phyloP scores from a whole-genome alignment of 2,888 invertebrate genomes.

The Cetonia aurata region DNA sequence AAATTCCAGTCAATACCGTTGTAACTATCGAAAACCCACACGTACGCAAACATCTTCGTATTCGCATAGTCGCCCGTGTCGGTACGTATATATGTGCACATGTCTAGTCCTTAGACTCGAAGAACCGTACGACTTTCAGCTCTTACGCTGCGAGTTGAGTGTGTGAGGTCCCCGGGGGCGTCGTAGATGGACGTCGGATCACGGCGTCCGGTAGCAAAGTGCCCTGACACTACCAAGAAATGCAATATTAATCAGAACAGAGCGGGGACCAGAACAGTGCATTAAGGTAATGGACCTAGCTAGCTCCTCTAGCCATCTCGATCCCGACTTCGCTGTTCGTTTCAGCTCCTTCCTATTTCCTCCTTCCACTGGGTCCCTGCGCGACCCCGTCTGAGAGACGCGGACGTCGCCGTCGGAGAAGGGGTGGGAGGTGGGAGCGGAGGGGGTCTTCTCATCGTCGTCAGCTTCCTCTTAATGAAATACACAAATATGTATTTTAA shows the following conservation, averaged over 20 bases:
- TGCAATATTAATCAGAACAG: constrained; percentile 75
- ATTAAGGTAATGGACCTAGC: constrained; percentile 66
- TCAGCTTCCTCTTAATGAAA: constrained; percentile 42
- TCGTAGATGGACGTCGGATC: constrained; percentile 60
- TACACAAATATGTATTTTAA: constrained; percentile 48
- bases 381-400: not conserved
- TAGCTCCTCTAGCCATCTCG: constrained; percentile 41
- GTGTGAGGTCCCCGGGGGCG: constrained; percentile 58
- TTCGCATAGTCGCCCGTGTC: not conserved
- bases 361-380: not conserved
- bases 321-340: constrained; percentile 41
- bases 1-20: not conserved
- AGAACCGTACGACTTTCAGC: constrained; percentile 41
- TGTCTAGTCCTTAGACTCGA: constrained; percentile 52
- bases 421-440: too few species aligned
- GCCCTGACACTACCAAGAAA: constrained; percentile 67
- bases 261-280: constrained; percentile 65
- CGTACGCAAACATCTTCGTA: not conserved
- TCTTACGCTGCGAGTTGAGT: constrained; percentile 52
- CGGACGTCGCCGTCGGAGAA: not conserved
- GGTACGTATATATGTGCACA: not conserved
- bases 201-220: constrained; percentile 59
- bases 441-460: constrained; percentile 7
- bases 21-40: not conserved
- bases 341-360: constrained; percentile 20